A percentile compares a stretch with the other conserved stretches of the same genome.
phyloP scores from a whole-genome alignment of 2,888 invertebrate species.

The Leptothorax acervorum region DNA sequence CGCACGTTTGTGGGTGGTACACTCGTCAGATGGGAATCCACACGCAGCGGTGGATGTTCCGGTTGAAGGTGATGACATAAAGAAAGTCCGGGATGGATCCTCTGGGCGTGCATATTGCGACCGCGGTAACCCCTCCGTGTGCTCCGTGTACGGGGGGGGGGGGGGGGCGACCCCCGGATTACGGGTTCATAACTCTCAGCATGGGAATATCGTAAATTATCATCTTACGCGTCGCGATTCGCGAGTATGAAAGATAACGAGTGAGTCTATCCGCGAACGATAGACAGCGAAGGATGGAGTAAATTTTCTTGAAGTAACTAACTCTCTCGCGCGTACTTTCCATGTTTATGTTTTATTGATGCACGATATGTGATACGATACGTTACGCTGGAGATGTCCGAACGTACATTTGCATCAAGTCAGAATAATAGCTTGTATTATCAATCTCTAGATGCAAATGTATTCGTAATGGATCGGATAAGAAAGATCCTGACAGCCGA shows the following conservation, averaged over 20 bases:
- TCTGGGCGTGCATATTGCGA: conserved; percentile 32
- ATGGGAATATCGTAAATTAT: conserved; percentile 41
- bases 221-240: conserved; percentile 38
- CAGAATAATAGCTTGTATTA: conserved; percentile 4
- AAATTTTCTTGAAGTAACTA: conserved; percentile 17
- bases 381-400: neutral
- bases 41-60: conserved; percentile 8
- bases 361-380: neutral
- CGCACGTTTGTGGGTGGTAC: conserved; percentile 35
- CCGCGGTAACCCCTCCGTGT: neutral
- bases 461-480: conserved; percentile 9
- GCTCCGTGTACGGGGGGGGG: neutral
- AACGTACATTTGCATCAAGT: neutral
- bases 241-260: conserved; percentile 38
- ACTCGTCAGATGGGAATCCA: conserved; percentile 48
- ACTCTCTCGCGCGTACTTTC: neutral
- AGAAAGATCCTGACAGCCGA: neutral
- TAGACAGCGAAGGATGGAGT: neutral
- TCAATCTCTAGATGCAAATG: neutral
- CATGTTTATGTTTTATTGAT: conserved; percentile 33
- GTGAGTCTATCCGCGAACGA: neutral
- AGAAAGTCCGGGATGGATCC: conserved; percentile 30
- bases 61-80: conserved; percentile 51
- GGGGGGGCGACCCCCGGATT: conserved; percentile 23
- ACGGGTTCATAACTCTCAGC: conserved; percentile 36